Base-by-base conservation (phyloP, 2,113 vertebrate genomes). In the Pongo pygmaeus region DNA sequence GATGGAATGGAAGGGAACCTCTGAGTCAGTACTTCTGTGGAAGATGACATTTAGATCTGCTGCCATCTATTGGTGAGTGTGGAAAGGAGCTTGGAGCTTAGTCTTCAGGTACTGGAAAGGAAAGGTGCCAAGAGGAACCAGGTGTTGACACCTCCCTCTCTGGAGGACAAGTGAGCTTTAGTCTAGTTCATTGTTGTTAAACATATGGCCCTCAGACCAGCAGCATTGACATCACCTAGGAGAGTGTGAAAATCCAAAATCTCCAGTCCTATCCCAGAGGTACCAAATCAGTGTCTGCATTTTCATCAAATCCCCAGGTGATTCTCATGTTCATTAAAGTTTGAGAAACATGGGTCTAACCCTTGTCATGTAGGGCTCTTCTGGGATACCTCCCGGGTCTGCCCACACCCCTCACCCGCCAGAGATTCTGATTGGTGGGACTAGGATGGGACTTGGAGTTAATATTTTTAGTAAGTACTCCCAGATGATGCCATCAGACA, bases 51-150 rank as follows among this genome's bases (percentile, higher is more conserved):
- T 97, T 96, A 90, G 77, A 91, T 97, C 81, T 97, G 96, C 93
- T 96, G 67, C 97, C 95, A 95, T 70, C 94, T 97, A 48, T 96
- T 10, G 88, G 93, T 79, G 72, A 89, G 32, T 70, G 46, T 94
- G 59, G 86, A 67, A 95, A 93, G 89, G 43, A 78, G 9, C 38
- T 88, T n/a, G 27, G 61, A 79, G 12, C 30, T 1, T 6, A 18
- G 81, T 55, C 52, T 17, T 4, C 46, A 35, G 87, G 81, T 61
- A 30, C 64, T 46, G 30, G 46, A 74, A 96, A 93, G 3, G 3
- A 92, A 85, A 70, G 64, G 12, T 85, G 35, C 70, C 83, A 78
- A 20, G 84, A 81, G 92, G 89, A 95, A 17, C 23, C 43, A 57
- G 20, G 32, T 74, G 75, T 35, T 81, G 14, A 30, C 55, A 17